These are phyloP conservation scores for Diorhabda elongata DNA, from an alignment of 1,140 invertebrate genomes.

Conservation along the genomic window DNA sequence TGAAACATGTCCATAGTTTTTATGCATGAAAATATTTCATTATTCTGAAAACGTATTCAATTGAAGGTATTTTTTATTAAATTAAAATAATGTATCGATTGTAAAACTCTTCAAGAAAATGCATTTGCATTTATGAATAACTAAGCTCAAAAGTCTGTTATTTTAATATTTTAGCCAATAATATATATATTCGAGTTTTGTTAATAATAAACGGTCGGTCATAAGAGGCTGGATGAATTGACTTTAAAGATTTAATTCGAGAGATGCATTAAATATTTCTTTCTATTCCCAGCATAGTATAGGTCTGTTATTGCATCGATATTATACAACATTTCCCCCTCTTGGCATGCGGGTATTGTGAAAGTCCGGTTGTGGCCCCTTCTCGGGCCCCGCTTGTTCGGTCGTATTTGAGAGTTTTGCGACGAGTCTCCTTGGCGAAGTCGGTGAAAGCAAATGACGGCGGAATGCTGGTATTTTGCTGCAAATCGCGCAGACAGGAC, in stretches of 20 bases:
- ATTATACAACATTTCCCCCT: slow-evolving; percentile 42
- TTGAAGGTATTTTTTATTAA: too few species aligned
- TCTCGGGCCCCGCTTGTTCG: slow-evolving; percentile 33
- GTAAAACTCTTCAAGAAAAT: too few species aligned
- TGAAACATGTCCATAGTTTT: too few species aligned
- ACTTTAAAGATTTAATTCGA: slow-evolving; percentile 17
- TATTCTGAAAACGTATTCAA: too few species aligned
- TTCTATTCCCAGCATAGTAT: slow-evolving; percentile 21
- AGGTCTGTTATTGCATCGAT: slow-evolving; percentile 34
- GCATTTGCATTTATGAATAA: too few species aligned
- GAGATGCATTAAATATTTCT: slow-evolving; percentile 17
- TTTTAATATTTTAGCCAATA: too few species aligned
- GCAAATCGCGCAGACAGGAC: slow-evolving; percentile 16
- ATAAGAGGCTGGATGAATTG: slow-evolving; percentile 7
- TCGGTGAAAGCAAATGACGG: slow-evolving; percentile 37
- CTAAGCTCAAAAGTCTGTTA: too few species aligned
- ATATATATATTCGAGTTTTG: too few species aligned
- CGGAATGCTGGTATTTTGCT: slow-evolving; percentile 23
- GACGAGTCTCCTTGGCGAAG: slow-evolving; percentile 39
- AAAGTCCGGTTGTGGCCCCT: slow-evolving; percentile 40
- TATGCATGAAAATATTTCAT: too few species aligned
- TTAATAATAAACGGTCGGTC: too few species aligned
- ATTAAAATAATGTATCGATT: too few species aligned
- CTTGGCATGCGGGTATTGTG: slow-evolving; percentile 31
- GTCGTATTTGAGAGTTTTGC: slow-evolving; percentile 14